A percentile compares a stretch with the other conserved stretches of the same genome.
phyloP scores from a whole-genome alignment of 2,888 invertebrate genomes.

The Cataglyphis rosenhaueri region DNA sequence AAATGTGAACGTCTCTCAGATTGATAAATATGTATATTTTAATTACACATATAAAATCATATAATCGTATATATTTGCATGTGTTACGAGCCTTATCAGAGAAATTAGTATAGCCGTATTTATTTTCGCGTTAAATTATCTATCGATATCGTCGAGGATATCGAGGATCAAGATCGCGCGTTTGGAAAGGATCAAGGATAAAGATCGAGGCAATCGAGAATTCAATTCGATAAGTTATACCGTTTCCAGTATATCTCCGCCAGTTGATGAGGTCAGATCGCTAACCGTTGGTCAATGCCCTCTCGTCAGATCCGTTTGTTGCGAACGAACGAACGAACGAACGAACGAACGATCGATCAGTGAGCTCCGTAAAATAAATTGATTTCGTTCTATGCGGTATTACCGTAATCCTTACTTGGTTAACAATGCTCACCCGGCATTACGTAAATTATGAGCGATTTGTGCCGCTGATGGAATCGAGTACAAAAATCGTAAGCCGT shows the following conservation, averaged over 20 bases:
- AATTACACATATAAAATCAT: not conserved
- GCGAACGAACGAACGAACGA: slow-evolving; percentile 43
- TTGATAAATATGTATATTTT: too few species aligned
- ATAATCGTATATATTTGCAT: not conserved
- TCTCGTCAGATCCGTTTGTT: slow-evolving; percentile 47
- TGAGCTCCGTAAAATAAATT: slow-evolving; percentile 45
- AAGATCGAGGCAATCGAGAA: not conserved
- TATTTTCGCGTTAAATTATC: not conserved
- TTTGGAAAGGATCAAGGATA: slow-evolving; percentile 7
- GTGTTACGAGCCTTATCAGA: not conserved
- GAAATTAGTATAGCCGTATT: not conserved
- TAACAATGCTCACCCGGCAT: slow-evolving; percentile 42
- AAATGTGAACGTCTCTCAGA: too few species aligned
- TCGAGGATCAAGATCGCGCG: not conserved
- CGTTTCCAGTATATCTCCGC: slow-evolving; percentile 43
- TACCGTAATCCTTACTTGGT: slow-evolving; percentile 4
- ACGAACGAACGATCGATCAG: slow-evolving; percentile 26
- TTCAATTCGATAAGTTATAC: slow-evolving; percentile 55
- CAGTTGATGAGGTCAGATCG: slow-evolving; percentile 68
- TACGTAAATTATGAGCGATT: slow-evolving; percentile 41
- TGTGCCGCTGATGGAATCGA: slow-evolving; percentile 27
- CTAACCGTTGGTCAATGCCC: slow-evolving; percentile 70
- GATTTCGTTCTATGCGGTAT: slow-evolving; percentile 50
- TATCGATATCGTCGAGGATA: not conserved
- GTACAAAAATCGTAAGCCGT: not conserved